A percentile compares a stretch with the other conserved stretches of the same genome.
Conservation (phyloP, 1,140 invertebrate species). For the Penaeus indicus region DNA sequence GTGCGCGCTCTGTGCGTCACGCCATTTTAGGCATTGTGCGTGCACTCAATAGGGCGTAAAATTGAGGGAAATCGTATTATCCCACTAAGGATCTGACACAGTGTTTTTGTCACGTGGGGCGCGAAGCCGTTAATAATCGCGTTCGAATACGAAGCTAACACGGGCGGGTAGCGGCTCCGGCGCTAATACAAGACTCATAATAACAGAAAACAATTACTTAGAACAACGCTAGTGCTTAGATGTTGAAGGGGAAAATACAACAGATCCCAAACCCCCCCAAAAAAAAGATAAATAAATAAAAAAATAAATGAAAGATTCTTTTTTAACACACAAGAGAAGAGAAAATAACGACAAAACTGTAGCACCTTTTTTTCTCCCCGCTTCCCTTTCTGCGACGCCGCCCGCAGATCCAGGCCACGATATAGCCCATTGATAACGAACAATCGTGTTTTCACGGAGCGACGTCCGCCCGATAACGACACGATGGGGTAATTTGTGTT, state of each 20-base stretch:
- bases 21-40: slow-evolving; percentile 35
- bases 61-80: slow-evolving; percentile 45
- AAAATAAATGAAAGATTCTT: too few relatives aligned
- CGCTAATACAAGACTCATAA: too few relatives aligned
- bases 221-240: too few relatives aligned
- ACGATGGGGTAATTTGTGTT: slow-evolving; percentile 30
- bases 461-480: slow-evolving; percentile 25
- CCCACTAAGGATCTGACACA: slow-evolving; percentile 33
- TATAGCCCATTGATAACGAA: slow-evolving; percentile 35
- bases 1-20: slow-evolving; percentile 23
- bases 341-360: too few relatives aligned
- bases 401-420: slow-evolving; percentile 6
- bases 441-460: slow-evolving; percentile 24
- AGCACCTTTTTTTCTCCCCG: not conserved
- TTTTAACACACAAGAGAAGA: too few relatives aligned
- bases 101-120: slow-evolving; percentile 44
- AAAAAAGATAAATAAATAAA: too few relatives aligned
- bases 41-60: slow-evolving; percentile 43
- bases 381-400: not conserved
- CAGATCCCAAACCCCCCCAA: too few relatives aligned
- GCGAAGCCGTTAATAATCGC: slow-evolving; percentile 49
- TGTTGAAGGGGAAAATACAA: too few relatives aligned
- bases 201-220: too few relatives aligned
- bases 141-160: slow-evolving; percentile 1
- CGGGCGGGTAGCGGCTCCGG: too few relatives aligned